Evolutionary conservation across 2,797 vertebrate genomes (phyloP).

Genomic region (Sebastes umbrosus): DNA sequence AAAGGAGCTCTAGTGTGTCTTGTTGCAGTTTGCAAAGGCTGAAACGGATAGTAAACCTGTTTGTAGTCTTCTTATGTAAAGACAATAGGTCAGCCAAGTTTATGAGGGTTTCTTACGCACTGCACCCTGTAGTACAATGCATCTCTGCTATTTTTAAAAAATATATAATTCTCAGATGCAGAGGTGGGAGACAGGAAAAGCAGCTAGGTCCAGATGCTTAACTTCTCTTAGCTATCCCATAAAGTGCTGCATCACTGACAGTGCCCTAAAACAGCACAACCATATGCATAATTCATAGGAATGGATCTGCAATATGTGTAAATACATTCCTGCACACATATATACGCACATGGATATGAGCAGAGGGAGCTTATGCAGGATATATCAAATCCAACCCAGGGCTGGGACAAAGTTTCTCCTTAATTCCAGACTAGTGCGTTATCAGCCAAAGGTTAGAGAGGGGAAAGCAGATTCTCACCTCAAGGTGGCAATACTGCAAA

Average conservation of each 20-base stretch:
- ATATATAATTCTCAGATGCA: background rate
- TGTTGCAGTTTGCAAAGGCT: background rate
- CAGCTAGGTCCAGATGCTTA: slow-evolving; percentile 30
- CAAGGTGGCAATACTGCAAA: slow-evolving; percentile 20
- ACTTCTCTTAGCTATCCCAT: slow-evolving; percentile 50
- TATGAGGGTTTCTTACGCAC: background rate
- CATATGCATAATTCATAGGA: slow-evolving; percentile 73
- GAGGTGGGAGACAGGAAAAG: slow-evolving; percentile 23
- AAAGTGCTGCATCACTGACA: slow-evolving; percentile 49
- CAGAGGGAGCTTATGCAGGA: slow-evolving; percentile 39
- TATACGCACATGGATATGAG: slow-evolving; percentile 12
- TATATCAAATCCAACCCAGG: slow-evolving; percentile 51
- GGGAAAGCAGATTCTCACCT: slow-evolving; percentile 31
- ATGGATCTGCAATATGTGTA: slow-evolving; percentile 52
- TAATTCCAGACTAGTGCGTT: slow-evolving; percentile 55
- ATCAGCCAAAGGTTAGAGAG: slow-evolving; percentile 48
- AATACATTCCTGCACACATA: slow-evolving; percentile 59
- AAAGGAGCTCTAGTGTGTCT: background rate
- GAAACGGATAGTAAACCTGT: background rate
- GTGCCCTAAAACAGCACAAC: slow-evolving; percentile 48
- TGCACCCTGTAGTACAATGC: background rate
- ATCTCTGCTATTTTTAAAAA: background rate
- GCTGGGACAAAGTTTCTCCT: slow-evolving; percentile 38
- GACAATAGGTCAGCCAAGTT: background rate
- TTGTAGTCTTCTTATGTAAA: background rate